phyloP scores from a whole-genome alignment of 2,113 vertebrate genomes.

The Equus przewalskii region DNA sequence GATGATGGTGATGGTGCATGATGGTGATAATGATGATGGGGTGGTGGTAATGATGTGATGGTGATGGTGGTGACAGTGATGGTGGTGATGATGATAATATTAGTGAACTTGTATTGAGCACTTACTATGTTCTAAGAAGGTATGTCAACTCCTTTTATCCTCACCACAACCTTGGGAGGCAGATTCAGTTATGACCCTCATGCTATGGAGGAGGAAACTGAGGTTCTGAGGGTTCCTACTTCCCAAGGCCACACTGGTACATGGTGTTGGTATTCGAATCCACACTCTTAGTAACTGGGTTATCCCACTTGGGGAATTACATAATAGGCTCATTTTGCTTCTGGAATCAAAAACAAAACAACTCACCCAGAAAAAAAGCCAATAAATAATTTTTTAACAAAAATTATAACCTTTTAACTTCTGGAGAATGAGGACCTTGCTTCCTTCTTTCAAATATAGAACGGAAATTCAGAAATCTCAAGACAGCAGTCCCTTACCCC shows the following conservation, averaged over 20 bases:
- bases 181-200: neutral
- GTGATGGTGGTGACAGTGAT: neutral
- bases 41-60: rapidly evolving
- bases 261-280: neutral
- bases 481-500: neutral
- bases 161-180: neutral
- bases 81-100: neutral
- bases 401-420: neutral
- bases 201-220: neutral
- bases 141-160: neutral
- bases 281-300: neutral
- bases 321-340: neutral
- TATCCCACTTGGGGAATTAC: neutral
- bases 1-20: neutral
- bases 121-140: neutral
- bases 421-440: neutral
- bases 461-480: neutral
- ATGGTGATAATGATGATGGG: rapidly evolving
- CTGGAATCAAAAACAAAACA: neutral
- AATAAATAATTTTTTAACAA: neutral
- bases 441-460: neutral
- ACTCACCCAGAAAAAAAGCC: neutral
- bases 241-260: neutral
- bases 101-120: neutral
- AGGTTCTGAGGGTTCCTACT: neutral